Evolutionary conservation across 2,113 vertebrate genomes (phyloP).

Genomic region (Urocynchramus pylzowi): DNA sequence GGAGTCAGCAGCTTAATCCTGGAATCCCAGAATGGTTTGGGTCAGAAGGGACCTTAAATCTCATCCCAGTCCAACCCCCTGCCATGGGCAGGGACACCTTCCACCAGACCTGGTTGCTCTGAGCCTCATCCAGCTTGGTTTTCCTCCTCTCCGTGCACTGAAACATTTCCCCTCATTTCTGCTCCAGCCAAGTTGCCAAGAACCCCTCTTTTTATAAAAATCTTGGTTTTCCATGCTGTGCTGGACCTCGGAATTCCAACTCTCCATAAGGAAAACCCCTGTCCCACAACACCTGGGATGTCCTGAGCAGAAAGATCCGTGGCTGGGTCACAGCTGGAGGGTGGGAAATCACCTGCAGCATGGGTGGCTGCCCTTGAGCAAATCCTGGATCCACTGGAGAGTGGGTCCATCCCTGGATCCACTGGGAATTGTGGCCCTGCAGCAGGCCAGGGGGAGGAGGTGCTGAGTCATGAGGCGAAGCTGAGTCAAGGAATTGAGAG

Average conservation of each 20-base stretch:
- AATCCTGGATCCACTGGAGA: background rate
- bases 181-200: background rate
- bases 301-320: background rate
- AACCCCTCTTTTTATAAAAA: background rate
- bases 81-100: background rate
- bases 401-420: background rate
- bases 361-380: background rate
- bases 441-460: rapidly evolving
- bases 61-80: background rate
- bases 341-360: background rate
- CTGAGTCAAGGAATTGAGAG: background rate
- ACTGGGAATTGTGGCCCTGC: rapidly evolving
- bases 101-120: background rate
- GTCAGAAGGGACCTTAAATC: background rate
- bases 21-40: background rate
- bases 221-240: rapidly evolving
- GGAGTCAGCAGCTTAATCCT: background rate
- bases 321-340: background rate
- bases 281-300: background rate
- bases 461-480: background rate
- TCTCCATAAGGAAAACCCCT: background rate
- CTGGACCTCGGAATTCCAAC: background rate
- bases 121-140: background rate
- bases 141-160: background rate
- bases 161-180: background rate